Evolutionary conservation across 2,113 vertebrate species (phyloP), one percentile per base, ranked within the genome.

Genomic region (Cyphomyrus plagiostoma): DNA sequence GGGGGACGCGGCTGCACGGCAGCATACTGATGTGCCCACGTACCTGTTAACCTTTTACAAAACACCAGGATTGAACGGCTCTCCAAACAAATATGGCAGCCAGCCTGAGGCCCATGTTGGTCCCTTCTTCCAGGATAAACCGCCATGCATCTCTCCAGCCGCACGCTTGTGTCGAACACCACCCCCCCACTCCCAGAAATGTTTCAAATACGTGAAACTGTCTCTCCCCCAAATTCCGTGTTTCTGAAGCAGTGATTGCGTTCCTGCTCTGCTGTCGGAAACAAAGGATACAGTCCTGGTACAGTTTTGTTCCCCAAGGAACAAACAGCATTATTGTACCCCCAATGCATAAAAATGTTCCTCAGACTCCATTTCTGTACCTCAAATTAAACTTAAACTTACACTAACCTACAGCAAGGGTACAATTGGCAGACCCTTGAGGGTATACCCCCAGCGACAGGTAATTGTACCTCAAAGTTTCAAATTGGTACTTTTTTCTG

Each of bases 31-130:
- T 82, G 74, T 7, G 30, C 30, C 49, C 19, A 80, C 19, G 35
- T 53, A 48, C 88, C 42, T 85, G 88, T 84, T 89, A 89, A 58
- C 88, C 88, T 84, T 89, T 89, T 85, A 84, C 83, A 52, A 84
- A 84, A 35, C 42, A 84, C 80, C 88, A 84, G 39, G 80, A 89
- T 84, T 58, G 52, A 89, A 80, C 11, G 26, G 19, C 21, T 89
- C 42, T 85, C 52, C 80, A 46, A 89, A 21, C 52, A 30, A 50
- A n/a, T 89, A 83, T 48, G 77, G 88, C 88, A 89, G 80, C 17
- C 39, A 26, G 70, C 45, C 35, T 45, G 56, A 58, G 42, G 80
- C 39, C 30, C 52, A 26, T 48, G 39, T 46, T 84, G 23, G 56
- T 42, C 8, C 6, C 23, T 52, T 52, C 86, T n/a, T 17, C 35